A percentile compares a stretch with the other conserved stretches of the same genome.
Conservation (phyloP, 2,113 vertebrate genomes). For the Oryzias javanicus region DNA sequence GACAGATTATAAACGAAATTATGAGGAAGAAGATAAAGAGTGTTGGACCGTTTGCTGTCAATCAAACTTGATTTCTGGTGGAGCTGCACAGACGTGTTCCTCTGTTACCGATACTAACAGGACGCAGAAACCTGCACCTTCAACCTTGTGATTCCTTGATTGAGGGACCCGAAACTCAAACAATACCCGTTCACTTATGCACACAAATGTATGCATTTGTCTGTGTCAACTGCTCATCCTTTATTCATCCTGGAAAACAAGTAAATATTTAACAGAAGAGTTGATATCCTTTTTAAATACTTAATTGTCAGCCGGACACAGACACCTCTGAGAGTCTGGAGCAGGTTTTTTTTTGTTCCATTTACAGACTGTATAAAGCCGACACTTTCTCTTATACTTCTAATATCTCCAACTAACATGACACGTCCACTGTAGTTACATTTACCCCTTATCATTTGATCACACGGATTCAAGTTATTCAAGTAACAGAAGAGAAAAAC, state of each 20-base stretch:
- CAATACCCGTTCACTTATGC: slow-evolving; percentile 19
- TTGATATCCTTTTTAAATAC: slow-evolving; percentile 75
- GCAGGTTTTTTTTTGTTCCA: background rate
- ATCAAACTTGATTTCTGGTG: too few species aligned
- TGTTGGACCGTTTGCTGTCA: too few species aligned
- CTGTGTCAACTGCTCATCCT: slow-evolving; percentile 72
- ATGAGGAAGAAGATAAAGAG: too few species aligned
- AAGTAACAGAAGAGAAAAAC: too few species aligned
- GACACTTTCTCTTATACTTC: too few species aligned
- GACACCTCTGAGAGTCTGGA: slow-evolving; percentile 5
- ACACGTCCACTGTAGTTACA: too few species aligned
- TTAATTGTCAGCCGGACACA: slow-evolving; percentile 69
- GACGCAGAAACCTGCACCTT: slow-evolving; percentile 23
- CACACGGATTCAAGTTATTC: too few species aligned
- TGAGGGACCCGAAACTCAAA: slow-evolving; percentile 10
- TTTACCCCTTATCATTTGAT: too few species aligned
- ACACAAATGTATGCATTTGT: slow-evolving; percentile 26
- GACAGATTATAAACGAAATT: too few species aligned
- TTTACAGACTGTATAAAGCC: background rate
- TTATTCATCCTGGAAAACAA: slow-evolving; percentile 78
- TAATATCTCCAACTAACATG: too few species aligned
- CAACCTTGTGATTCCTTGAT: slow-evolving; percentile 16
- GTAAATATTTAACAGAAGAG: slow-evolving; percentile 75
- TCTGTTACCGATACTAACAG: slow-evolving; percentile 22
- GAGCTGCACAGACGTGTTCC: slow-evolving; percentile 18